Evolutionary conservation across 2,797 vertebrate species (phyloP), one percentile per base, ranked within the genome.

Genomic region (Poeciliopsis paucimaculata): DNA sequence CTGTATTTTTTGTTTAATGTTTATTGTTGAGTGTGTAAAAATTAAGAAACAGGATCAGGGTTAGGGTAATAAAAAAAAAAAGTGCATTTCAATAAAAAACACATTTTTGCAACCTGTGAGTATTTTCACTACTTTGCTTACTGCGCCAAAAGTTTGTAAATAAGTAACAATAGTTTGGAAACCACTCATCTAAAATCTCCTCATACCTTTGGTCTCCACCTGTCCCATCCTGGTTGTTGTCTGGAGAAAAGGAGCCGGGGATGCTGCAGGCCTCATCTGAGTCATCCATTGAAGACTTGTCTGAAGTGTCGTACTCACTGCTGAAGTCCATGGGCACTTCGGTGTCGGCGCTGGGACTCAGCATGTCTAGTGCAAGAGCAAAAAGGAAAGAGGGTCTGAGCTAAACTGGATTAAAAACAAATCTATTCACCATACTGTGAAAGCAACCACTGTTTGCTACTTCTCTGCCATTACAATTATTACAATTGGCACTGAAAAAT

Each of bases 241-340:
- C 96, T 0, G 92, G 97, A 0, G 96, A 95, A 79, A 97, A 97
- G 68, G 96, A 97, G 1, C 97, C 96, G 0, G 97, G 97, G 87
- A 97, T 96, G 85, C 96, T 95, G 72, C 96, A 96, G 0, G 95
- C 89, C 84, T 96, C 95, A 0, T 98, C 97, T 0, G 96, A 93
- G 80, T 97, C 97, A 6, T 98, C 97, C 74, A 96, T 95, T 4
- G 96, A 93, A 16, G 95, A 95, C 89, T 96, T 97, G 85, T 97
- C 97, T 0, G 95, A 89, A 51, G 95, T 94, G 0, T 94, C 94
- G 62, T 95, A 97, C 20, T 97, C 97, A 0, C 90, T 94, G 78
- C 91, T 95, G 84, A 96, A 97, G 86, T 98, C 97, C 97, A 97
- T 97, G 0, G 96, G 94, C 74, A 97, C 96, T 81, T 98, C 97